These are phyloP conservation scores for Apodemia duryi DNA, from an alignment of 2,888 invertebrate species.

Conservation along the genomic window DNA sequence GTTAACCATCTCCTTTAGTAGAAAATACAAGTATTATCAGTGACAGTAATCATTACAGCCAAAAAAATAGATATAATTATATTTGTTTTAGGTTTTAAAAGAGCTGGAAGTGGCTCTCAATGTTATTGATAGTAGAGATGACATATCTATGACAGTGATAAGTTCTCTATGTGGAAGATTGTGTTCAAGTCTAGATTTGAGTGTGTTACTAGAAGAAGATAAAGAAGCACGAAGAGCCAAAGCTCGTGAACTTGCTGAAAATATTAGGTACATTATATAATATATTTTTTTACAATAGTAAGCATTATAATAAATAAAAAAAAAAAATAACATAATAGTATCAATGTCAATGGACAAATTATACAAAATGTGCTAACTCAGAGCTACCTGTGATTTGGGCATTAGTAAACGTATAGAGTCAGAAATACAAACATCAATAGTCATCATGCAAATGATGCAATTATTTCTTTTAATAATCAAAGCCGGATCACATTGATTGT, in stretches of 20 bases:
- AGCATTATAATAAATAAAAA: not conserved
- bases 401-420: no score
- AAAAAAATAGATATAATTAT: not conserved
- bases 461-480: no score
- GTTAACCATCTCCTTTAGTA: no score
- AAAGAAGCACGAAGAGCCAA: conserved; percentile 80
- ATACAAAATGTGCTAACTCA: not conserved
- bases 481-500: no score
- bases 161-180: conserved; percentile 87
- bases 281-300: not conserved
- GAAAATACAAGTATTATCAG: no score
- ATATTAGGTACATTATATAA: conserved; percentile 81
- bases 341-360: no score
- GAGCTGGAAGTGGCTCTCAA: conserved; percentile 86
- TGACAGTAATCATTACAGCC: no score
- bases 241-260: conserved; percentile 84
- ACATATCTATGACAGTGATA: conserved; percentile 83
- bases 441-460: no score
- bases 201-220: conserved; percentile 80
- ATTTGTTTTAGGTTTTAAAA: conserved; percentile 82
- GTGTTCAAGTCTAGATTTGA: conserved; percentile 91
- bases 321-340: no score
- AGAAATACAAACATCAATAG: no score
- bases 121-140: conserved; percentile 48
- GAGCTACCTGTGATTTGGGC: not conserved